Evolutionary conservation across 1,140 invertebrate species (phyloP).

Genomic region (Hirudo medicinalis): DNA sequence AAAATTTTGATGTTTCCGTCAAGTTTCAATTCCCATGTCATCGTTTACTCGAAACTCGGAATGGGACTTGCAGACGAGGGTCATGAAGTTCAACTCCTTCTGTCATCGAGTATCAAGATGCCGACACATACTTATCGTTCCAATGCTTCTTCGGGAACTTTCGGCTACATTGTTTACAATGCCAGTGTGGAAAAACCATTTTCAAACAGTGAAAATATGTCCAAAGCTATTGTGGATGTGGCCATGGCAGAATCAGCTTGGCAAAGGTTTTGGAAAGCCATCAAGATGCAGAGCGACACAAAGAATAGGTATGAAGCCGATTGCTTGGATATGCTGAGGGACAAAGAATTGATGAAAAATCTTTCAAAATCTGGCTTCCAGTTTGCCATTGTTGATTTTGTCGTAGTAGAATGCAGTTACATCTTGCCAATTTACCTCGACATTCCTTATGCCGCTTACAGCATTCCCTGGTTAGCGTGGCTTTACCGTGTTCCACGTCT

Average conservation of each 20-base stretch:
- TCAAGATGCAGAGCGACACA: background rate
- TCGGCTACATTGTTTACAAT: background rate
- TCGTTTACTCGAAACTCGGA: background rate
- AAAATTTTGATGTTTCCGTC: slow-evolving; percentile 12
- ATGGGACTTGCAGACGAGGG: background rate
- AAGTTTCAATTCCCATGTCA: slow-evolving; percentile 4
- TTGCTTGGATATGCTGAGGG: background rate
- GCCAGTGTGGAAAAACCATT: background rate
- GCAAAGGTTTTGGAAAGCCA: background rate
- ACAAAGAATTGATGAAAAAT: background rate
- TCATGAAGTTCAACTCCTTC: background rate
- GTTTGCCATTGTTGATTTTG: slow-evolving; percentile 10
- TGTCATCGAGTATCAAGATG: background rate
- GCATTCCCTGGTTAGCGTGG: background rate
- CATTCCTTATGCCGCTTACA: background rate
- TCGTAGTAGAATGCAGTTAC: background rate
- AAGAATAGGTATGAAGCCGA: background rate
- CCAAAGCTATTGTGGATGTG: background rate
- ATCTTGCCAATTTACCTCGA: background rate
- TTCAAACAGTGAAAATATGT: slow-evolving; percentile 1
- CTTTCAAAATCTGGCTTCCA: background rate
- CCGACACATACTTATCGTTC: background rate
- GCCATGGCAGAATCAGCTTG: background rate
- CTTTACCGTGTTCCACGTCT: slow-evolving; percentile 2
- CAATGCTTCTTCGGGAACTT: background rate